Conservation (phyloP, 2,888 invertebrate genomes). For the Mongoloraphidia duomilia region DNA sequence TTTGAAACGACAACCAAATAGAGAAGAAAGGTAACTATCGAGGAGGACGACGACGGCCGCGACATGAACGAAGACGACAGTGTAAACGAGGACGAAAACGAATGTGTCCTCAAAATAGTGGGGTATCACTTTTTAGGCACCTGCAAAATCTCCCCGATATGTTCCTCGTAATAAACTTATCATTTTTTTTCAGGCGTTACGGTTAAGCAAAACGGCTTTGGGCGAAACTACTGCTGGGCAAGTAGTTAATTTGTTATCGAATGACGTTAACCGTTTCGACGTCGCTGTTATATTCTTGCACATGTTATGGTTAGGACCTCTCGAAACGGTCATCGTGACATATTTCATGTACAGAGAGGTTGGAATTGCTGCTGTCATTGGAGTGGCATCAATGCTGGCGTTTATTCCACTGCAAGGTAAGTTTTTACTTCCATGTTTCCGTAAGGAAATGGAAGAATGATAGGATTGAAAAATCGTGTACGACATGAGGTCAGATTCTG, state of each 20-base stretch:
- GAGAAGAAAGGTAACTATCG: too few relatives aligned
- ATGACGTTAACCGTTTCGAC: slow-evolving; percentile 89
- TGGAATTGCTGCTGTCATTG: slow-evolving; percentile 51
- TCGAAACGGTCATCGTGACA: slow-evolving; percentile 64
- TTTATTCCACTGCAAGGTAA: slow-evolving; percentile 61
- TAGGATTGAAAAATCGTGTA: not conserved
- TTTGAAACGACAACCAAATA: too few relatives aligned
- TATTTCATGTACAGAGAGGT: slow-evolving; percentile 44
- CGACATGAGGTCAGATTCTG: too few relatives aligned
- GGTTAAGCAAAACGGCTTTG: slow-evolving; percentile 48
- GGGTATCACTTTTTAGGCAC: too few relatives aligned
- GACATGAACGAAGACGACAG: too few relatives aligned
- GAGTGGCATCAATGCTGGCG: slow-evolving; percentile 51
- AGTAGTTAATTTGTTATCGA: slow-evolving; percentile 84
- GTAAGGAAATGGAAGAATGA: not conserved
- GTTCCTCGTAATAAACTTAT: not conserved
- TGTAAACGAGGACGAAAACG: too few relatives aligned
- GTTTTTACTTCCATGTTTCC: too few relatives aligned
- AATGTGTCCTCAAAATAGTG: too few relatives aligned
- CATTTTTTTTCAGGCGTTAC: slow-evolving; percentile 16
- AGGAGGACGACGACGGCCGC: too few relatives aligned
- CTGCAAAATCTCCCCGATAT: too few relatives aligned
- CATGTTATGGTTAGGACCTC: slow-evolving; percentile 79
- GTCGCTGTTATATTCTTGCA: slow-evolving; percentile 78
- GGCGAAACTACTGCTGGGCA: slow-evolving; percentile 61